Percentiles rank a stretch among this genome's conserved stretches.
phyloP scores from a whole-genome alignment of 2,113 vertebrate species.

The Chloropsis cyanopogon region DNA sequence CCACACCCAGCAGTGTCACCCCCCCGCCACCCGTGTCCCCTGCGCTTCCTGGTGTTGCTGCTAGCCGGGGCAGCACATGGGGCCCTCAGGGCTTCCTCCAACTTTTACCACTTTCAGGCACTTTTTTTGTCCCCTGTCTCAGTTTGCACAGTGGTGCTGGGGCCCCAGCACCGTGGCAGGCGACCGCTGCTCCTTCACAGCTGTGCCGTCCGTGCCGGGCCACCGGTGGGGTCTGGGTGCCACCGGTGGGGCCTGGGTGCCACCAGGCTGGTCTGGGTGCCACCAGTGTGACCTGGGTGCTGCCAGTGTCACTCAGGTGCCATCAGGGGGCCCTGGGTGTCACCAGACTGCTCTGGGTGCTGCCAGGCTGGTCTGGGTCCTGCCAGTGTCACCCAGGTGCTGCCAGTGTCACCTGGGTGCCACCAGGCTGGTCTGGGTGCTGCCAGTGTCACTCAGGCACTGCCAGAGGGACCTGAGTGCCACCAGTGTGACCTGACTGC shows the following conservation, averaged over 20 bases:
- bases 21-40: neutral
- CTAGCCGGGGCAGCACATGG: neutral
- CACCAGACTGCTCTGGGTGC: too few species aligned
- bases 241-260: neutral
- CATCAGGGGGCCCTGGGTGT: too few species aligned
- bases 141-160: neutral
- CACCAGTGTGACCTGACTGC: neutral
- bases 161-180: neutral
- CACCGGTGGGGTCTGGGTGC: neutral
- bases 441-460: neutral
- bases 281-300: neutral
- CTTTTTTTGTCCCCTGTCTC: neutral
- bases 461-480: neutral
- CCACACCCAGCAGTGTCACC: neutral
- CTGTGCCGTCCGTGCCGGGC: neutral
- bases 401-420: neutral
- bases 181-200: fast-evolving
- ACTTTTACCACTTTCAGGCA: slow-evolving; percentile 1
- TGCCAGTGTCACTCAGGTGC: too few species aligned
- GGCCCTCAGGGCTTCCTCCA: neutral
- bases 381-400: too few species aligned
- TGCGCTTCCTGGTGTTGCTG: neutral
- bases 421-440: neutral
- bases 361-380: too few species aligned
- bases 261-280: neutral